Evolutionary conservation across 2,113 vertebrate genomes (phyloP).

Genomic region (Nymphicus hollandicus): DNA sequence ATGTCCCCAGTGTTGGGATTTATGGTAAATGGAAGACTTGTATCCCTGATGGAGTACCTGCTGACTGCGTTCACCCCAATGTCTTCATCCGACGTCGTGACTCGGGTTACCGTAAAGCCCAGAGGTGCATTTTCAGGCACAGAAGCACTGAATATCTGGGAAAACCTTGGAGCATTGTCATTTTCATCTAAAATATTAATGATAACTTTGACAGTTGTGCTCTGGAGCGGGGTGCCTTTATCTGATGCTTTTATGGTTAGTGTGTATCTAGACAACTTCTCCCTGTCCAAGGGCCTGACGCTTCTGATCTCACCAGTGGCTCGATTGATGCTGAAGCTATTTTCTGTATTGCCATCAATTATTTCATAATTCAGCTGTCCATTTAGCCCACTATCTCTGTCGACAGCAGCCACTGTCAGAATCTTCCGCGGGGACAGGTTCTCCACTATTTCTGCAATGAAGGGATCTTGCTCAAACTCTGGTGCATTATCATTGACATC

Average conservation of each 20-base stretch:
- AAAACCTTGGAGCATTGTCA: constrained; percentile 94
- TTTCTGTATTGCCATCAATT: constrained; percentile 85
- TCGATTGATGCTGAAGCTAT: constrained; percentile 86
- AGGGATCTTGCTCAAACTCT: constrained; percentile 85
- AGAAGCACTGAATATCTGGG: constrained; percentile 92
- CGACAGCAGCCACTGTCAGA: constrained; percentile 81
- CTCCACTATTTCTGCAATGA: constrained; percentile 86
- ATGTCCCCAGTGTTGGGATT: constrained; percentile 91
- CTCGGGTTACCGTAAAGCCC: constrained; percentile 88
- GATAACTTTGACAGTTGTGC: constrained; percentile 80
- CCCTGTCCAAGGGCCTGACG: constrained; percentile 87
- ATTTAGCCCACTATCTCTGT: constrained; percentile 89
- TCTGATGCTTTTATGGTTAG: constrained; percentile 88
- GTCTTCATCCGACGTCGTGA: constrained; percentile 95
- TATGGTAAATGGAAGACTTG: constrained; percentile 87
- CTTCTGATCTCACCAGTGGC: constrained; percentile 91
- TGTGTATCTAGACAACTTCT: constrained; percentile 81
- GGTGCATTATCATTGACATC: constrained; percentile 94
- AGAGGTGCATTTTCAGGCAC: constrained; percentile 92
- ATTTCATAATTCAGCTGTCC: constrained; percentile 90
- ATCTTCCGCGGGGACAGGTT: constrained; percentile 88
- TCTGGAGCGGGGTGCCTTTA: constrained; percentile 82
- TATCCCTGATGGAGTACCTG: constrained; percentile 86
- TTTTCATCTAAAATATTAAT: constrained; percentile 91
- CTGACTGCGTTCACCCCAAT: constrained; percentile 88